Evolutionary conservation across 2,113 vertebrate species (phyloP).

Genomic region (Mixornis gularis): DNA sequence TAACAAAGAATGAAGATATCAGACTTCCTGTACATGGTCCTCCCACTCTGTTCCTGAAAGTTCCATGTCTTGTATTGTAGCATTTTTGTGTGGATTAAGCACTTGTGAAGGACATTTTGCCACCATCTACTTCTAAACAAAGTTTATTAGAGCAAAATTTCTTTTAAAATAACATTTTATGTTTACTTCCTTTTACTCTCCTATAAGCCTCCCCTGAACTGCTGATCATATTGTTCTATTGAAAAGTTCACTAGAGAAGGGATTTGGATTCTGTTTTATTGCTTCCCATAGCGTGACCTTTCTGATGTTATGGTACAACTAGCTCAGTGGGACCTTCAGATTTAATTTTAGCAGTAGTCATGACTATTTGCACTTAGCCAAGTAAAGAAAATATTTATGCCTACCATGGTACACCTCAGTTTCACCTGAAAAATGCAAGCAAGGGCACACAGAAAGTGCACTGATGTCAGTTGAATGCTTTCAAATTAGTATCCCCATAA

Average conservation of each 20-base stretch:
- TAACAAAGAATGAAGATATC: not conserved
- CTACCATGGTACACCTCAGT: not conserved
- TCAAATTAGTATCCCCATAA: not conserved
- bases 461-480: not conserved
- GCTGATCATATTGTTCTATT: accelerated
- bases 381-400: not conserved
- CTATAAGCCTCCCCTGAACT: not conserved
- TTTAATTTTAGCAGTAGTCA: not conserved
- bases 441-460: not conserved
- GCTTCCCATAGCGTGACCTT: not conserved
- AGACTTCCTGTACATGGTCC: not conserved
- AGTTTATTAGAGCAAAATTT: not conserved
- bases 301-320: not conserved
- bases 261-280: not conserved
- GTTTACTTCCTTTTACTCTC: not conserved
- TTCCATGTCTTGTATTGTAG: not conserved
- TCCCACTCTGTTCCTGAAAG: not conserved
- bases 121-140: not conserved
- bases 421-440: not conserved
- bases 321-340: not conserved
- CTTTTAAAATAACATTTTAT: not conserved
- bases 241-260: not conserved
- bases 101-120: not conserved
- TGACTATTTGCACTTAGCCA: not conserved
- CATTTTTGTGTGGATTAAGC: not conserved